phyloP scores from a whole-genome alignment of 2,113 vertebrate species.

The Coreoperca whiteheadi region DNA sequence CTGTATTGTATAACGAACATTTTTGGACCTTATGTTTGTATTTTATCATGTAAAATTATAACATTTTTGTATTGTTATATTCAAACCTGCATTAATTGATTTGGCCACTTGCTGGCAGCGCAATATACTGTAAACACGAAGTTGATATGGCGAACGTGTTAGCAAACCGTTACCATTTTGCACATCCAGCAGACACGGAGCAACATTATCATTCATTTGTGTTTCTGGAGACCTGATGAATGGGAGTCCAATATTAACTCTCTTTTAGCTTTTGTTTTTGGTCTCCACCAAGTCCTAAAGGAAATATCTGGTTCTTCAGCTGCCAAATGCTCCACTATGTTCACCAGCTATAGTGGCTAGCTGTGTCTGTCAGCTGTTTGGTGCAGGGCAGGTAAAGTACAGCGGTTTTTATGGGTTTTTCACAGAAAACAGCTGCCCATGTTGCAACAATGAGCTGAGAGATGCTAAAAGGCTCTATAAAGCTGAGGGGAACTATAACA shows the following conservation, averaged over 20 bases:
- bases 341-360: background rate
- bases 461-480: background rate
- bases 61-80: background rate
- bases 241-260: background rate
- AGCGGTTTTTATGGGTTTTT: background rate
- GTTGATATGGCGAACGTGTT: background rate
- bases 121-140: background rate
- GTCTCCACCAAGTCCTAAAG: background rate
- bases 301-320: background rate
- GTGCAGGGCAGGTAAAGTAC: no score
- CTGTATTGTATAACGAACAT: background rate
- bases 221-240: background rate
- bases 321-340: background rate
- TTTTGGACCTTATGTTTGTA: background rate
- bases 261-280: background rate
- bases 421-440: background rate
- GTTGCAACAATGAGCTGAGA: background rate
- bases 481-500: background rate
- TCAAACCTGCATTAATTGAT: background rate
- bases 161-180: background rate
- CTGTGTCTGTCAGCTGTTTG: background rate
- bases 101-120: background rate
- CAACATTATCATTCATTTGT: background rate
- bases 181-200: background rate
- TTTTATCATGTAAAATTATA: background rate